Evolutionary conservation across 2,888 invertebrate species (phyloP), one percentile per base, ranked within the genome.

Genomic region (Phyllotreta striolata): DNA sequence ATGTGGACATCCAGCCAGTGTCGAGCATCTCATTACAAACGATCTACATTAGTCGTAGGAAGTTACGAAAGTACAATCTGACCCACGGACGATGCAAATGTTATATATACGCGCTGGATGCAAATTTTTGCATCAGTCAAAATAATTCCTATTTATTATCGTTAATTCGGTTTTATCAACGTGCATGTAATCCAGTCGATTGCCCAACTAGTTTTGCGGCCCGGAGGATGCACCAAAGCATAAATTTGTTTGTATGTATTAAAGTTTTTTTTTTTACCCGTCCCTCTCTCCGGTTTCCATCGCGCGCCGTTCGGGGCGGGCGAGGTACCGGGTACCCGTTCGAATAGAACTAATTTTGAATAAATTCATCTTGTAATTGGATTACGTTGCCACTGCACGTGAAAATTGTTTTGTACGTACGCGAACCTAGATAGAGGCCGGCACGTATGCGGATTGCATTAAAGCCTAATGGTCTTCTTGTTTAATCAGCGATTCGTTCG

Each of bases 311-410:
- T 1, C 24, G 4, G 24, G 4, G 24, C 24, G 24, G 24, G 24
- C 2, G 24, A 24, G 24, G 24, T 24, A 59, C 47, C 35, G 47
- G 13, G 59, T 63, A 24, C 24, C 24, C 59, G 54, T 63, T 68
- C 63, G 44, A 55, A 64, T 52, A 59, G 58, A 64, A 66, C 64
- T 68, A 64, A 68, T 68, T 66, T 64, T 61, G 54, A 63, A 66
- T 62, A 62, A 66, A 66, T 66, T 60, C 62, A 62, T 63, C 43
- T 59, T 58, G 57, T 59, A 59, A 62, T 59, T 61, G 38, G 55
- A 67, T 60, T 62, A 64, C 43, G 49, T 54, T 46, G 52, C 3
- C 46, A 37, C 35, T 34, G 24, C 14, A 62, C 39, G 57, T 52
- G 63, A 43, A 63, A 63, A 59, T 43, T 57, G 55, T 54, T 55